phyloP scores from a whole-genome alignment of 2,113 vertebrate species.

The Odontophorus gujanensis region DNA sequence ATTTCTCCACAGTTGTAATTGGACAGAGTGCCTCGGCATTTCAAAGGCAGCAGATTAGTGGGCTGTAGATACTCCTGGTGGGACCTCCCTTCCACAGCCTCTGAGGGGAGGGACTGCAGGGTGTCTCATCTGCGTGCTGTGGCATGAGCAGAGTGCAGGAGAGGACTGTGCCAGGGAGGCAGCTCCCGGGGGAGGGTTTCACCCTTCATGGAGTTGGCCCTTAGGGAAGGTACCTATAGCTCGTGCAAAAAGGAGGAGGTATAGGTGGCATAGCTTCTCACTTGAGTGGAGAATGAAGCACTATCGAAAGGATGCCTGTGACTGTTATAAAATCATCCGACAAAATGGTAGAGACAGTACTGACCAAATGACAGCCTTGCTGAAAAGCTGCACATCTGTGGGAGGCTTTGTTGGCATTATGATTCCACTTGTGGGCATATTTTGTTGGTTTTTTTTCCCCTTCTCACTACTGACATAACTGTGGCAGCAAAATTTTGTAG shows the following conservation, averaged over 20 bases:
- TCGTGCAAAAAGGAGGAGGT: not conserved
- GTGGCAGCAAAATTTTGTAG: slow-evolving; percentile 51
- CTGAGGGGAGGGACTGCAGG: not conserved
- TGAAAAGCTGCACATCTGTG: slow-evolving; percentile 10
- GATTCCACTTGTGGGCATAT: slow-evolving; percentile 53
- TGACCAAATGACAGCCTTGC: slow-evolving; percentile 51
- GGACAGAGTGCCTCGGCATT: slow-evolving; percentile 91
- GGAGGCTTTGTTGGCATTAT: slow-evolving; percentile 34
- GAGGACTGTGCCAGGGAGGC: fast-evolving
- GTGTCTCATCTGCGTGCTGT: not conserved
- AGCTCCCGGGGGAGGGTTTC: not conserved
- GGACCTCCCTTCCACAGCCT: not conserved
- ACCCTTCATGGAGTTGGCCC: not conserved
- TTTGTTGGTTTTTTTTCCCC: slow-evolving; percentile 19
- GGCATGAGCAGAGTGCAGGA: not conserved
- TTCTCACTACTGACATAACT: slow-evolving; percentile 46
- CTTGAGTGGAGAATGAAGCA: fast-evolving
- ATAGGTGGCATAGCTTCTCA: not conserved
- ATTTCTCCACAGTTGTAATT: slow-evolving; percentile 92
- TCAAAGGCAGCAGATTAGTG: slow-evolving; percentile 81
- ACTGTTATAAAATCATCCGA: not conserved
- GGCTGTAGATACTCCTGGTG: slow-evolving; percentile 66
- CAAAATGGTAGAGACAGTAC: not conserved
- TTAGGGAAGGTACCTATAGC: not conserved
- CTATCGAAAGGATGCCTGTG: not conserved